Base-by-base conservation (phyloP, 2,113 vertebrate species). In the Trogon surrucura region DNA sequence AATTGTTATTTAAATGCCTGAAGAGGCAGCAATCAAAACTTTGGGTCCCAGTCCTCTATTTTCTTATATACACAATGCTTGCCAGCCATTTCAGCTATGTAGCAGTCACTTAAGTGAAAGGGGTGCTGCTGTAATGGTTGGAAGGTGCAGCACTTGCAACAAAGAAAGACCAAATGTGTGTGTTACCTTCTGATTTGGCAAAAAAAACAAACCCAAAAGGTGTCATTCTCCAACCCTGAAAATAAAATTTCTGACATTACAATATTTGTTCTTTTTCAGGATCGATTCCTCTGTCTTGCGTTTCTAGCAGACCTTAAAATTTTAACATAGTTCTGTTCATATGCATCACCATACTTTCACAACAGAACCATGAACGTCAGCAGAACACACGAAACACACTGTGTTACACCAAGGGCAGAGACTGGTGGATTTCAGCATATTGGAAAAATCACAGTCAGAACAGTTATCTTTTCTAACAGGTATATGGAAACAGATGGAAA, bases 251-350 rank as follows among this genome's bases (percentile, higher is more conserved):
- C 48, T 88, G 57, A 69, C 23, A 66, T 51, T 67, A 79, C 13
- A 78, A 2, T 79, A 69, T 38, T 29, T 71, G 51, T 53, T 75
- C 56, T 92, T 92, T 81, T 75, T 80, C 44, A 41, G 58, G 93
- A 92, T 80, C 16, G 10, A 96, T 88, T 83, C 45, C 29, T 70
- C 47, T 53, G 60, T 69, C 60, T 92, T 27, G 41, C 48, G 54
- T 75, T 88, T 81, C 65, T 84, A 73, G 41, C 56, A 83, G 90
- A 84, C 82, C 22, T 91, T 75, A 90, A 95, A 89, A 95, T 94
- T 41, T 41, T 74, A 94, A 83, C 82, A 95, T 47, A 90, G 85
- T 94, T 86, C 82, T 80, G 65, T 95, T 96, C 92, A 84, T 93
- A 92, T 86, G 90, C 85, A 71, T 23, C 38, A 18, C 82, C 60